Conservation (phyloP, 2,888 invertebrate species). For the Slavum lentiscoides region DNA sequence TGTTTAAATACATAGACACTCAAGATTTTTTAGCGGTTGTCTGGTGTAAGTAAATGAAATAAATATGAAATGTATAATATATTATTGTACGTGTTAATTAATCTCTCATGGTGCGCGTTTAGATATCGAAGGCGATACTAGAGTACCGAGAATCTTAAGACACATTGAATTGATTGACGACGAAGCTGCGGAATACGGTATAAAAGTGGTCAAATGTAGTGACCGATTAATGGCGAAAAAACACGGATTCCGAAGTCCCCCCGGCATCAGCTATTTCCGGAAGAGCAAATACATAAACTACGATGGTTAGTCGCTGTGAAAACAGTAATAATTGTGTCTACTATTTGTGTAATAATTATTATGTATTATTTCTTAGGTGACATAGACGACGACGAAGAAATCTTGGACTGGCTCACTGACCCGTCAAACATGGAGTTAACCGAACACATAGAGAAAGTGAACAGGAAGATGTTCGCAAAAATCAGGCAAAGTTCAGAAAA, state of each 20-base stretch:
- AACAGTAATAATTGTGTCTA: background rate
- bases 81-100: background rate
- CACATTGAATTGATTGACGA: constrained; percentile 89
- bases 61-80: background rate
- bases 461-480: constrained; percentile 90
- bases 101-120: constrained; percentile 41
- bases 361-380: constrained; percentile 64
- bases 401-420: constrained; percentile 89
- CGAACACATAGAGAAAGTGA: constrained; percentile 89
- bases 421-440: constrained; percentile 93
- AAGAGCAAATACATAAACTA: constrained; percentile 86
- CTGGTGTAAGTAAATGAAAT: constrained; percentile 75
- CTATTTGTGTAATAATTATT: background rate
- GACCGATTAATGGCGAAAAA: constrained; percentile 92
- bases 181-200: constrained; percentile 88
- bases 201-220: constrained; percentile 83
- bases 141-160: constrained; percentile 77
- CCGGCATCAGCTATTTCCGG: constrained; percentile 87
- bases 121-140: constrained; percentile 83
- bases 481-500: constrained; percentile 86
- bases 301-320: constrained; percentile 65
- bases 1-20: constrained; percentile 82
- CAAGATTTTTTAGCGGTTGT: constrained; percentile 90
- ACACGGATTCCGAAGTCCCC: constrained; percentile 85
- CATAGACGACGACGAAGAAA: constrained; percentile 84